These are phyloP conservation scores for Pristionchus mayeri DNA, from an alignment of 2,888 invertebrate genomes.

Conservation along the genomic window DNA sequence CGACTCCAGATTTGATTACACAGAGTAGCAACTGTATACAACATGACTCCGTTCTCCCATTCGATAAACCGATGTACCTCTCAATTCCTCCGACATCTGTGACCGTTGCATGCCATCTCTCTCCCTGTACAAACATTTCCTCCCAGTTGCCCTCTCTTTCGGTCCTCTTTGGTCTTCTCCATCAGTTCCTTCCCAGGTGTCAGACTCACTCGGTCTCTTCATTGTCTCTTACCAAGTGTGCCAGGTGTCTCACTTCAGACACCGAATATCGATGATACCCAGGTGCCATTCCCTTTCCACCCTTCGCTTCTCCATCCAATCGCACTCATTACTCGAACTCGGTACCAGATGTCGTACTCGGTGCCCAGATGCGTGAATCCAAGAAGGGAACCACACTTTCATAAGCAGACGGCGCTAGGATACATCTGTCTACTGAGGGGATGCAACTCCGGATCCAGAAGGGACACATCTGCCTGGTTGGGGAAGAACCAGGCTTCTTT, in stretches of 20 bases:
- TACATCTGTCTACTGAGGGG: not conserved
- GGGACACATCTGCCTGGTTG: not conserved
- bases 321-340: conserved; percentile 1
- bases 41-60: not conserved
- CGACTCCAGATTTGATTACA: not conserved
- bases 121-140: conserved; percentile 7
- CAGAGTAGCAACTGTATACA: not conserved
- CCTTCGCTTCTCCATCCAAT: not conserved
- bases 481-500: not conserved
- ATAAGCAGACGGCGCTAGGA: conserved; percentile 28
- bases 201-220: not conserved
- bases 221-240: not conserved
- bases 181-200: not conserved
- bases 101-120: not conserved
- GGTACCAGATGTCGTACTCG: conserved; percentile 3
- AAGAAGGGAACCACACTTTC: conserved; percentile 2
- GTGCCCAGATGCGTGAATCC: conserved; percentile 23
- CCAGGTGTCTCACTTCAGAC: too few relatives aligned
- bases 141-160: not conserved
- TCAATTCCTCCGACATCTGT: not conserved
- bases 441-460: conserved; percentile 29
- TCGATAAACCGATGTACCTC: conserved; percentile 44
- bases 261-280: too few relatives aligned
- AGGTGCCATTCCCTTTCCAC: not conserved
- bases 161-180: conserved; percentile 6